Evolutionary conservation across 1,140 invertebrate species (phyloP), one percentile per base, ranked within the genome.

Genomic region (Parapsyche elsis): DNA sequence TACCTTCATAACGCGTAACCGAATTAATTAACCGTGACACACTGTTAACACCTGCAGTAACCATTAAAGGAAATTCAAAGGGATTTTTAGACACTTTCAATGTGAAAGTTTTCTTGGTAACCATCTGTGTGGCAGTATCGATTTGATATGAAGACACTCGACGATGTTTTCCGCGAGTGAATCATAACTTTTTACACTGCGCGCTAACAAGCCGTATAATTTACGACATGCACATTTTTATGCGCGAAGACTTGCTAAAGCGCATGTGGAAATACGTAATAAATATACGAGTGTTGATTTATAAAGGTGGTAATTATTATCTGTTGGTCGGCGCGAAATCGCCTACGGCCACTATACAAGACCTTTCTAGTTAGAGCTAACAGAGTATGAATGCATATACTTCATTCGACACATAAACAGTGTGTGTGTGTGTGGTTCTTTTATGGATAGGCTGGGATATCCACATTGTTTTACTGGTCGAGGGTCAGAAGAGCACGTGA

Each of bases 201-300:
- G 19, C 30, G 21, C 10, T 26, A 67, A 67, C 64, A 67, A 67
- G 64, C 23, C 64, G 24, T 67, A 67, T 26, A 67, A 67, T 67
- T 67, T 67, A 67, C n/a, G 19, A n/a, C 64, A 9, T 67, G 64
- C 64, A 67, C 64, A 67, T 67, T 73, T 46, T 73, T 73, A 46
- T 49, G 0, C 19, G 19, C 24, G 19, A 24, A 75, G 73, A 75
- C 16, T 16, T 57, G 73, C 73, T 46, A 75, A 75, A 75, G 64
- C 64, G 2, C 64, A 57, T 75, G 26, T 71, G 24, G 70, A 71
- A 38, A 67, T 23, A 67, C 14, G 24, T n/a, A 75, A 75, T 57
- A 75, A 75, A 75, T 57, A 71, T 44, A 30, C 12, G 45, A 75
- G 45, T 53, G 71, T 57, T 75, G 73, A 75, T 75, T 75, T 75